These are phyloP conservation scores for Furcula furcula DNA, from an alignment of 2,888 invertebrate genomes.

Conservation along the genomic window DNA sequence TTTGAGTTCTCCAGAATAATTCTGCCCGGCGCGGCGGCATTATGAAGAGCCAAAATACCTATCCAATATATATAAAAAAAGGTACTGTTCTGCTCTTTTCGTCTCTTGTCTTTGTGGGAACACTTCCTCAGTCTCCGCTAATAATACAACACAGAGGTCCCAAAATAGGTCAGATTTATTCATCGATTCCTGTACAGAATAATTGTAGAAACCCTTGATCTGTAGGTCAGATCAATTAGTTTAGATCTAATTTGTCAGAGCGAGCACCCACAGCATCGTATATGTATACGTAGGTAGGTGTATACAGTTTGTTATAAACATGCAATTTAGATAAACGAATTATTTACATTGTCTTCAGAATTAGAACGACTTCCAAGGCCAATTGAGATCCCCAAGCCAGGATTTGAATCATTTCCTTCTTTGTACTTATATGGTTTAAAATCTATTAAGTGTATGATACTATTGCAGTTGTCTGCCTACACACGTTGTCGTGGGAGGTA, in stretches of 20 bases:
- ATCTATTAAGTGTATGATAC: slow-evolving; percentile 16
- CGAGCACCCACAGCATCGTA: slow-evolving; percentile 56
- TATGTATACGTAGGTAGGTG: slow-evolving; percentile 58
- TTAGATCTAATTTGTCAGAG: slow-evolving; percentile 42
- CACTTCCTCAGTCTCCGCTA: no score
- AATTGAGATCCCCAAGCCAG: slow-evolving; percentile 28
- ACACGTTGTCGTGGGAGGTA: slow-evolving; percentile 1
- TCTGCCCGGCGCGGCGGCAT: no score
- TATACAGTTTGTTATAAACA: slow-evolving; percentile 58
- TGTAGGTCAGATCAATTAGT: slow-evolving; percentile 61
- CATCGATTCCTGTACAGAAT: slow-evolving; percentile 11
- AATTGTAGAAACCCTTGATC: slow-evolving; percentile 41
- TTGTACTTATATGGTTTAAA: slow-evolving; percentile 28
- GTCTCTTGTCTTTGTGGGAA: no score
- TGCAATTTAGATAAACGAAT: slow-evolving; percentile 41
- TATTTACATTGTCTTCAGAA: slow-evolving; percentile 38
- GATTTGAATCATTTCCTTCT: slow-evolving; percentile 45
- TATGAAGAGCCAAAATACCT: no score
- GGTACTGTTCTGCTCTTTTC: no score
- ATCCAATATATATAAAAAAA: no score
- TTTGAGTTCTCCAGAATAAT: no score
- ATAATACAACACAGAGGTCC: slow-evolving; percentile 1
- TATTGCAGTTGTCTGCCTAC: no score
- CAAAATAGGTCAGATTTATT: slow-evolving; percentile 4
- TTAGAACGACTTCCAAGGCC: slow-evolving; percentile 39